Base-by-base conservation (phyloP, 2,797 vertebrate species). In the Acropternis orthonyx region DNA sequence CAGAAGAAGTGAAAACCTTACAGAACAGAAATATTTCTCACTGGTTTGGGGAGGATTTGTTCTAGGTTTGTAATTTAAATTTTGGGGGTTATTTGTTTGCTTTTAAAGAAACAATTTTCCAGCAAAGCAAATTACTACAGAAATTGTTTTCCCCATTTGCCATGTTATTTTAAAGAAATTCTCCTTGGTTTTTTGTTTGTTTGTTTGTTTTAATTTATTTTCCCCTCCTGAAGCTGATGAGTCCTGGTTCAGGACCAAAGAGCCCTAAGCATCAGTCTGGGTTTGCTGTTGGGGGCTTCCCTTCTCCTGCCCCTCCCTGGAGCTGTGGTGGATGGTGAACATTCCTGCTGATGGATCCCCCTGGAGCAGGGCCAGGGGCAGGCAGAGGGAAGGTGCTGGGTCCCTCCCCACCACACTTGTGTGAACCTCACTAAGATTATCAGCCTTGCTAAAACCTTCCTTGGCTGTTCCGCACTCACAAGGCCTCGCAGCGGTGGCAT, bases 301-400 rank as follows among this genome's bases (percentile, higher is more conserved):
- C 17, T 68, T 63, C 59, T 58, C 69, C 39, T 21, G 20, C 51
- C 32, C 28, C 34, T 71, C 37, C 41, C 43, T 34, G 62, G 27
- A 74, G n/a, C 75, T 51, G 41, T 1, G 1, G 44, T 2, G 3
- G 55, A 26, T 0, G 5, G 15, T 14, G 75, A 37, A 4, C 6
- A 32, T 61, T 69, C 36, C 28, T 71, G 26, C 34, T 5, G 1
- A 3, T 0, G 5, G 24, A 49, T 65, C 20, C 30, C 30, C 41
- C 14, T 6, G 0, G 77, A 28, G 27, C 41, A 69, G 30, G 3
- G 37, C 39, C 28, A 54, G 66, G 66, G 34, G 19, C 20, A 59
- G 72, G 44, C 46, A n/a, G 19, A 36, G 62, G 6, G 14, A 69
- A 8, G 26, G 13, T 37, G 67, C 30, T 43, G 37, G 15, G 3